Base-by-base conservation (phyloP, 92 coral and sea anemone species). In the Micromussa lordhowensis region DNA sequence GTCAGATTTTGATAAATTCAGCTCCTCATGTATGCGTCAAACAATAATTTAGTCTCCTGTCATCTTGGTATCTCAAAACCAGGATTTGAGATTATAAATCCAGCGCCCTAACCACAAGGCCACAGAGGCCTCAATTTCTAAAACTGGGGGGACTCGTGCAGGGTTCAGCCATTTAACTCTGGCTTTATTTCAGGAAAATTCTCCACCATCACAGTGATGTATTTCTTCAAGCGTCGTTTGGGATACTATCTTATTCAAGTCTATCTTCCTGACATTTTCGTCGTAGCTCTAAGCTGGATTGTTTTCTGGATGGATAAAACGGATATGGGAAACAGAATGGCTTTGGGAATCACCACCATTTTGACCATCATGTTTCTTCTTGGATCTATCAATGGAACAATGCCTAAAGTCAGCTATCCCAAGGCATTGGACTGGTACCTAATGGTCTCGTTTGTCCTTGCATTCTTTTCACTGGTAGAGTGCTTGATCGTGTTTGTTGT, bases 301-400 rank as follows among this genome's bases (percentile, higher is more conserved):
- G 95, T 94, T 3, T 94, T 96, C 93, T 96, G 98, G 98, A 94
- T 96, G 98, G 98, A 96, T 8, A 68, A 92, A n/a, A 44, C 85
- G 30, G 95, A 96, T 91, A 91, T 96, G 77, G 94, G 94, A 26
- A 88, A 90, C 85, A 96, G 98, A 80, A 81, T 96, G 94, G 95
- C 96, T 59, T 72, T 96, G 19, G 96, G 96, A 38, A 92, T 96
- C 55, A 94, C 96, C 68, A 96, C 96, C 14, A 94, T 96, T 2
- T 86, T 96, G 22, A 96, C 96, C 54, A 92, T 92, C 40, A 93
- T 94, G 88, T 94, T 96, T 72, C 93, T 96, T 3, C 92, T 96
- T 61, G 96, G 98, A 30, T 96, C 95, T 24, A 91, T 92, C n/a
- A 94, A 94, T 40, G 90, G 86, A 2, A 82, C 94, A 5, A 76